Evolutionary conservation across 1,140 invertebrate genomes (phyloP).

Genomic region (Zaprionus capensis): DNA sequence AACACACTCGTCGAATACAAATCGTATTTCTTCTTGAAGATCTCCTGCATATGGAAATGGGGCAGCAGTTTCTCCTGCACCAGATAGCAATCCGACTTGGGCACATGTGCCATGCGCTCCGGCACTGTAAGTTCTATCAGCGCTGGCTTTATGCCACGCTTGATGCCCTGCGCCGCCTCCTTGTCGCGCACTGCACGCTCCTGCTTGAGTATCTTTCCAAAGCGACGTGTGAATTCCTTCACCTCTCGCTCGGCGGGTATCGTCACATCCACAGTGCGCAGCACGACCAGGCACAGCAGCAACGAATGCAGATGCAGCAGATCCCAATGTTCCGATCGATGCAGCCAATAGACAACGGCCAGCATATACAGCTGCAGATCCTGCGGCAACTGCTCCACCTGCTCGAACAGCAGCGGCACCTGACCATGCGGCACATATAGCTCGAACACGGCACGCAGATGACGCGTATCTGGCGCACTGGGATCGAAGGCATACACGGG

Average conservation of each 20-base stretch:
- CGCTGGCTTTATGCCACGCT: conserved; percentile 54
- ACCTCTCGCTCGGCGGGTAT: conserved; percentile 85
- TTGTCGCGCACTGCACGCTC: conserved; percentile 64
- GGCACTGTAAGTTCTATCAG: conserved; percentile 65
- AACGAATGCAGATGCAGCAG: conserved; percentile 86
- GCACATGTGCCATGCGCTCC: conserved; percentile 85
- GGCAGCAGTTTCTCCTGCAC: conserved; percentile 86
- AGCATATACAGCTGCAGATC: conserved; percentile 88
- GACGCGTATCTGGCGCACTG: conserved; percentile 50
- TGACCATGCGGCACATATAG: conserved; percentile 62
- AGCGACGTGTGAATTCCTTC: conserved; percentile 83
- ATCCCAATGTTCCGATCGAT: conserved; percentile 85
- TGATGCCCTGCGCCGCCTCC: conserved; percentile 55
- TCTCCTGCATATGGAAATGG: conserved; percentile 87
- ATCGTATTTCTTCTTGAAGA: conserved; percentile 86
- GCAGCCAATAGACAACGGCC: conserved; percentile 88
- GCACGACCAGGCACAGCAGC: conserved; percentile 86
- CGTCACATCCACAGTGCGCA: conserved; percentile 87
- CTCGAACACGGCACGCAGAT: conserved; percentile 80
- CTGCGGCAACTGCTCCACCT: conserved; percentile 85
- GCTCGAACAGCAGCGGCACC: conserved; percentile 57
- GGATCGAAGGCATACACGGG: conserved; percentile 54
- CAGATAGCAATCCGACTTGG: conserved; percentile 86
- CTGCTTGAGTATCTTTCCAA: conserved; percentile 69
- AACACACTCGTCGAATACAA: conserved; percentile 87